Conservation (phyloP, 2,888 invertebrate genomes). For the Rutpela maculata region DNA sequence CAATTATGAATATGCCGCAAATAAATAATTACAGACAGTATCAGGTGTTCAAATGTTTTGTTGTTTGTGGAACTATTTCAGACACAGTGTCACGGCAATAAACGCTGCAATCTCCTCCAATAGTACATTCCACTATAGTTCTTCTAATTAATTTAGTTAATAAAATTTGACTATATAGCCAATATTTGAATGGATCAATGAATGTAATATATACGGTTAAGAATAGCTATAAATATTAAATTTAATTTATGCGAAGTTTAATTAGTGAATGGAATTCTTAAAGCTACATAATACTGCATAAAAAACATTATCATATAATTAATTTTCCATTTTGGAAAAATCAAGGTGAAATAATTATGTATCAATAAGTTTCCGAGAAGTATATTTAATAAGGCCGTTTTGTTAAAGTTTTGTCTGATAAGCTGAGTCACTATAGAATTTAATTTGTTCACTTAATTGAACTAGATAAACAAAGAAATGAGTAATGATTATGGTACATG, state of each 20-base stretch:
- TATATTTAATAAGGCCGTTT: background rate
- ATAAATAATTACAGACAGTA: too few species aligned
- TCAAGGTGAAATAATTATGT: slow-evolving; percentile 3
- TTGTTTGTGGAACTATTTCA: too few species aligned
- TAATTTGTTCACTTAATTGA: background rate
- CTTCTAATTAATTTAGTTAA: too few species aligned
- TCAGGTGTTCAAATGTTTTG: too few species aligned
- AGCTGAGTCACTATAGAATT: background rate
- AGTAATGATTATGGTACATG: background rate
- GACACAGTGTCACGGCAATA: too few species aligned
- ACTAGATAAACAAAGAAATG: slow-evolving; percentile 21
- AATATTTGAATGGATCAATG: too few species aligned
- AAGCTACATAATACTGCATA: background rate
- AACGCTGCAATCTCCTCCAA: too few species aligned
- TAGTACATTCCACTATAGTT: too few species aligned
- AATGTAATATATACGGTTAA: too few species aligned
- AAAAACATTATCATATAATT: background rate
- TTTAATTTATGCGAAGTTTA: background rate
- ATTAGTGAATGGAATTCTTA: background rate
- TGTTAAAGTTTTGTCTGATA: background rate
- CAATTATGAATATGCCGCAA: too few species aligned
- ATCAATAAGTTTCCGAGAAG: slow-evolving; percentile 5
- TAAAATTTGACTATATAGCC: too few species aligned
- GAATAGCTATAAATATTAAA: background rate
- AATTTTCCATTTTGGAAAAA: slow-evolving; percentile 10